phyloP scores from a whole-genome alignment of 2,888 invertebrate species.

The Melipona beecheii region DNA sequence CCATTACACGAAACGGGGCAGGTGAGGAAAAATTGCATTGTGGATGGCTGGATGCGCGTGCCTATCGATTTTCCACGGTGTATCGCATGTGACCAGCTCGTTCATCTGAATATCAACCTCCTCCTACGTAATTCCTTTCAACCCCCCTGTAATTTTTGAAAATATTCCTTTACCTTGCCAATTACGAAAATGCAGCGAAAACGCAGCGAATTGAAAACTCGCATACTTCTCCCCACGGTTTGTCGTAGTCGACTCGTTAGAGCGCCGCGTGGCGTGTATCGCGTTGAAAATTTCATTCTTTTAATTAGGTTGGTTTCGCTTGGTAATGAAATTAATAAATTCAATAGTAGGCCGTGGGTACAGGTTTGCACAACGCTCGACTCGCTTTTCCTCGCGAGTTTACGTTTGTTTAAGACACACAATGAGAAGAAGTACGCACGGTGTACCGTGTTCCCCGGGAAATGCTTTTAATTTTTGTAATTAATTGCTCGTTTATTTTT shows the following conservation, averaged over 20 bases:
- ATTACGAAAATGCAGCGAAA: not conserved
- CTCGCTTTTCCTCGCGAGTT: not conserved
- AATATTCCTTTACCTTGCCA: too few species aligned
- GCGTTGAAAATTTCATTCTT: not conserved
- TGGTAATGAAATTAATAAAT: slow-evolving; percentile 9
- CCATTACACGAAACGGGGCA: slow-evolving; percentile 50
- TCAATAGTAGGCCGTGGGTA: not conserved
- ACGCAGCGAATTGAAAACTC: not conserved
- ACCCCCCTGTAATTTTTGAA: not conserved
- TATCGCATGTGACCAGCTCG: slow-evolving; percentile 66
- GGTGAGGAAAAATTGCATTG: slow-evolving; percentile 1
- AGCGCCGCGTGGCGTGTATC: too few species aligned
- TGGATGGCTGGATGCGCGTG: slow-evolving; percentile 7
- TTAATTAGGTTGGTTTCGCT: not conserved
- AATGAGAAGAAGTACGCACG: not conserved
- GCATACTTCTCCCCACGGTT: not conserved
- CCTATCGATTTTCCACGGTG: slow-evolving; percentile 62
- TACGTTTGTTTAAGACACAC: slow-evolving; percentile 6
- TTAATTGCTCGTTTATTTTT: slow-evolving; percentile 1
- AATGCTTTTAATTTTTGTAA: not conserved
- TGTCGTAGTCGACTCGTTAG: not conserved
- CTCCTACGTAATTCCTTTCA: slow-evolving; percentile 25
- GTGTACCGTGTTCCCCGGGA: not conserved
- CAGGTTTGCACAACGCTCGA: slow-evolving; percentile 2
- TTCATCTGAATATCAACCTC: slow-evolving; percentile 65